Conservation (phyloP, 2,113 vertebrate species). For the Platysteira castanea region DNA sequence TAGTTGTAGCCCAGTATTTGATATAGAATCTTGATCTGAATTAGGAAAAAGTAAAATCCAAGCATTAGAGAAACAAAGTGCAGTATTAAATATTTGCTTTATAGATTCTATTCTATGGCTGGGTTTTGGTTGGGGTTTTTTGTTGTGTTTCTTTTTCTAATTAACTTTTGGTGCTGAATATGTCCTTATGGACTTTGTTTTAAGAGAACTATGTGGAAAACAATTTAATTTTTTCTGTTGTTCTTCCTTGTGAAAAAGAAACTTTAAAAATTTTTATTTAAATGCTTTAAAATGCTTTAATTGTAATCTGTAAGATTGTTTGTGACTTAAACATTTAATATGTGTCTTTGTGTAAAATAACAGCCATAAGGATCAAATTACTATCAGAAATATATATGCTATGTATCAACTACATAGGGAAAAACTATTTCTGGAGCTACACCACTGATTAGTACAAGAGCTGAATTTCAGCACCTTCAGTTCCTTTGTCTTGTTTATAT, state of each 20-base stretch:
- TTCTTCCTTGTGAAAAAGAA: constrained; percentile 87
- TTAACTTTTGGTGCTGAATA: constrained; percentile 74
- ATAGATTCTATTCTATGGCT: constrained; percentile 82
- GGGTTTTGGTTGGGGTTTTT: constrained; percentile 46
- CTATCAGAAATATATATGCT: background rate
- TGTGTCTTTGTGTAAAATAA: background rate
- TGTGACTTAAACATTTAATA: background rate
- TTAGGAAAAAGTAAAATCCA: constrained; percentile 81
- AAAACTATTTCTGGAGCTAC: background rate
- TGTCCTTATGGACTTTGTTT: constrained; percentile 82
- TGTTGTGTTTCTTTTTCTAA: background rate
- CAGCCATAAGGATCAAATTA: background rate
- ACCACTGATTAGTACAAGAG: background rate
- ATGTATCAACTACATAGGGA: background rate
- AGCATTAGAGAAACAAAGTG: constrained; percentile 88
- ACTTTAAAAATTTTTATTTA: constrained; percentile 7
- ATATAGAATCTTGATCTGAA: constrained; percentile 80
- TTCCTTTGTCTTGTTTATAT: background rate
- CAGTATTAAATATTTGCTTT: constrained; percentile 89
- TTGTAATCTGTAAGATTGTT: background rate
- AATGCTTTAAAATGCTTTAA: background rate
- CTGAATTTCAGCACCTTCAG: background rate
- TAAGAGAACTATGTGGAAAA: constrained; percentile 83
- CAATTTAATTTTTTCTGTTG: constrained; percentile 85
- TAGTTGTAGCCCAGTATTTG: constrained; percentile 81